These are phyloP conservation scores for Ophonus ardosiacus DNA, from an alignment of 2,888 invertebrate species.

Conservation along the genomic window DNA sequence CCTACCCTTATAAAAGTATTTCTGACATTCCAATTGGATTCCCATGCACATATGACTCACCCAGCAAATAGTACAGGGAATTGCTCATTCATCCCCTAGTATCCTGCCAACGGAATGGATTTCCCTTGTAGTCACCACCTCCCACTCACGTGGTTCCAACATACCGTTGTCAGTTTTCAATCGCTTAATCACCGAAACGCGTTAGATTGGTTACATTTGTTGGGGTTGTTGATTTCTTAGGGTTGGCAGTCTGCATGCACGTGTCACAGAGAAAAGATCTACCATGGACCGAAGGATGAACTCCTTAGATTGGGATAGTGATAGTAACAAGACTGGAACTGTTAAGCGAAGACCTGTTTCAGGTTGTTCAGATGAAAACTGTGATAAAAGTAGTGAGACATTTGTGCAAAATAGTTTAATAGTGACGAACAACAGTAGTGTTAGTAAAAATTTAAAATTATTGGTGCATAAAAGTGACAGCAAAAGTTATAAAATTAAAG, in stretches of 20 bases:
- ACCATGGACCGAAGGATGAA: slow-evolving; percentile 64
- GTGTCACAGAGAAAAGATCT: slow-evolving; percentile 64
- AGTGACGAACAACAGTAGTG: not conserved
- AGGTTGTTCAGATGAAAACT: slow-evolving; percentile 64
- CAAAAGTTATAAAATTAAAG: not conserved
- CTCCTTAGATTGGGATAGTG: slow-evolving; percentile 84
- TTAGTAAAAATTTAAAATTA: not conserved
- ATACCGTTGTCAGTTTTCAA: slow-evolving; percentile 71
- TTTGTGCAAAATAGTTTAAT: slow-evolving; percentile 8
- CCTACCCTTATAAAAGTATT: slow-evolving; percentile 19
- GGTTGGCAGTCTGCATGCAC: slow-evolving; percentile 50
- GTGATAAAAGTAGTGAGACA: slow-evolving; percentile 25
- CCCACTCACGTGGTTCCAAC: not conserved
- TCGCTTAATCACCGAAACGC: slow-evolving; percentile 74
- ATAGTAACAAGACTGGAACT: slow-evolving; percentile 84
- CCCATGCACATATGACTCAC: slow-evolving; percentile 73
- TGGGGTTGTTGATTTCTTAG: slow-evolving; percentile 62
- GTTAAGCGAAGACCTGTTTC: slow-evolving; percentile 83
- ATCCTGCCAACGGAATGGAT: slow-evolving; percentile 11
- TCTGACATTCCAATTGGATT: slow-evolving; percentile 72
- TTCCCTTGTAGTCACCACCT: not conserved
- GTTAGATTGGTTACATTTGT: slow-evolving; percentile 74
- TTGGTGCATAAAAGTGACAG: not conserved
- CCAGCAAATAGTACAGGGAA: slow-evolving; percentile 73
- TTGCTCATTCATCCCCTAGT: slow-evolving; percentile 9